These are phyloP conservation scores for Artibeus jamaicensis DNA, from an alignment of 2,797 vertebrate genomes.

Conservation along the genomic window DNA sequence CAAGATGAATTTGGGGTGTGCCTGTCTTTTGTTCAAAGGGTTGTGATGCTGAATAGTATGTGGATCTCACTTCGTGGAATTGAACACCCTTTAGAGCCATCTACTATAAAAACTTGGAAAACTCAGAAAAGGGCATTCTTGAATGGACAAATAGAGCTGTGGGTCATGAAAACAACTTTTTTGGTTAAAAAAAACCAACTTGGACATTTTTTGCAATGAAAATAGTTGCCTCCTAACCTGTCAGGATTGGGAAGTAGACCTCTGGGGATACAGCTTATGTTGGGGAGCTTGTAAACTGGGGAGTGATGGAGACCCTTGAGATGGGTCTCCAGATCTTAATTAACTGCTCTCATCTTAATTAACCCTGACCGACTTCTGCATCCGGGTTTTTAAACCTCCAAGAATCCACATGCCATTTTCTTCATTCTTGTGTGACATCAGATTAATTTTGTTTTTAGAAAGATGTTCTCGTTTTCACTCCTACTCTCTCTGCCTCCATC, in stretches of 20 bases:
- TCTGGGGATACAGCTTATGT: too few relatives aligned
- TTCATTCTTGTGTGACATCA: background rate
- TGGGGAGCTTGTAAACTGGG: background rate
- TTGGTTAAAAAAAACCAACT: background rate
- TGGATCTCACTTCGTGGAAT: background rate
- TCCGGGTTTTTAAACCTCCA: background rate
- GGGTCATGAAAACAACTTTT: background rate
- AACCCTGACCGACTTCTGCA: background rate
- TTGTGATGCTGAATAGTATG: background rate
- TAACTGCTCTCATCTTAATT: background rate
- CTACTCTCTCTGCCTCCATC: background rate
- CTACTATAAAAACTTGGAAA: background rate
- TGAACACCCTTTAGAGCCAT: background rate
- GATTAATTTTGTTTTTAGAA: background rate
- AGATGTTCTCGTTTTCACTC: background rate
- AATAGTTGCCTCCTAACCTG: background rate
- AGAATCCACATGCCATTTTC: background rate
- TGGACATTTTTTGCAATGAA: background rate
- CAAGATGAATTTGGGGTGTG: background rate
- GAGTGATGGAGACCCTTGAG: background rate
- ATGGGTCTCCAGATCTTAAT: background rate
- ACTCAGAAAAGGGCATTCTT: background rate
- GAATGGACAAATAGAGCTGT: background rate
- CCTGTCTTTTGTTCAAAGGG: background rate
- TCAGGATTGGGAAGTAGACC: background rate